Evolutionary conservation across 2,797 vertebrate genomes (phyloP).

Genomic region (Hapalemur alaotrensis): DNA sequence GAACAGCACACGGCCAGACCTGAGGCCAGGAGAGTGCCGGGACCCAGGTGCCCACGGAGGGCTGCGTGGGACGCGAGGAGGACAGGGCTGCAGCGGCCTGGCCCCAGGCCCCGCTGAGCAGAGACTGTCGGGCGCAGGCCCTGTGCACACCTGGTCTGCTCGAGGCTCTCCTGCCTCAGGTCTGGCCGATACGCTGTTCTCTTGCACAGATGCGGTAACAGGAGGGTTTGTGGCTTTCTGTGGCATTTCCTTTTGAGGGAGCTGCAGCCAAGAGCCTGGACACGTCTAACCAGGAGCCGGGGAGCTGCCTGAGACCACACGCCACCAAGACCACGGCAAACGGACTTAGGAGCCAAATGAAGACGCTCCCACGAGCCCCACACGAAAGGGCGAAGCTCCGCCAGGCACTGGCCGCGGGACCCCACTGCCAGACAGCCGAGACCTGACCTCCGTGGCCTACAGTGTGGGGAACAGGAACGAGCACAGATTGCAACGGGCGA

Average conservation of each 20-base stretch:
- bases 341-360: too few species aligned
- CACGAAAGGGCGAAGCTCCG: background rate
- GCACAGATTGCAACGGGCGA: background rate
- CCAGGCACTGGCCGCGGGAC: background rate
- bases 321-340: too few species aligned
- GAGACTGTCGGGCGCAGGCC: fast-evolving
- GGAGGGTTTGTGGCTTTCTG: too few species aligned
- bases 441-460: background rate
- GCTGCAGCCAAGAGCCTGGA: too few species aligned
- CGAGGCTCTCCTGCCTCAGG: too few species aligned
- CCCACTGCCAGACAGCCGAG: background rate
- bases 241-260: too few species aligned
- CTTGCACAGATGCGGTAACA: too few species aligned
- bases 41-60: too few species aligned
- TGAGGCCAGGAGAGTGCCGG: background rate
- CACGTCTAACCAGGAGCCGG: too few species aligned
- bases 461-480: background rate
- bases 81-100: background rate
- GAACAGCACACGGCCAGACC: background rate
- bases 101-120: background rate
- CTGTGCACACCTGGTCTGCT: too few species aligned
- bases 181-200: too few species aligned
- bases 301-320: too few species aligned
- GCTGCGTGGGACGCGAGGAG: fast-evolving
- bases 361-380: background rate